Evolutionary conservation across 1,140 invertebrate species (phyloP).

Genomic region (Mamestra configurata): DNA sequence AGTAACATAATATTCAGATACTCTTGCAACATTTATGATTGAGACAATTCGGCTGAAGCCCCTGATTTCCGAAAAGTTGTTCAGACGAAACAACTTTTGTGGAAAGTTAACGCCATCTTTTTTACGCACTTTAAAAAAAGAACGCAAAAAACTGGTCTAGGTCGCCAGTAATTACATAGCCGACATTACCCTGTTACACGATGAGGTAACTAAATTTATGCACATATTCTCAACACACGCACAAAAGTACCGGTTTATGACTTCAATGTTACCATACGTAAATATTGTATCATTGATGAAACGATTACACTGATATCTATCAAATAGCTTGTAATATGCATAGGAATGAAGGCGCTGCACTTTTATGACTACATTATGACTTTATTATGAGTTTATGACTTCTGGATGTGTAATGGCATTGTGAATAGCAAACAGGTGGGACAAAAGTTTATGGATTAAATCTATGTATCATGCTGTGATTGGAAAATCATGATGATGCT

Average conservation of each 20-base stretch:
- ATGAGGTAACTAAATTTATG: neutral
- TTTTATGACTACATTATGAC: conserved; percentile 26
- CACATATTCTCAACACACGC: neutral
- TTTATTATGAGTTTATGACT: neutral
- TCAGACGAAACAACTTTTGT: neutral
- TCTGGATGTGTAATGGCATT: conserved; percentile 7
- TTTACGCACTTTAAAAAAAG: neutral
- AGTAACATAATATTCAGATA: too few species aligned
- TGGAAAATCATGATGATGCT: neutral
- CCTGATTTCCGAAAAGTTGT: too few species aligned
- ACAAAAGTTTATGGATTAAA: conserved; percentile 5
- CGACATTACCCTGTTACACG: neutral
- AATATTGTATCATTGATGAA: conserved; percentile 37
- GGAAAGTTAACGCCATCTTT: neutral
- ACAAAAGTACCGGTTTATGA: neutral
- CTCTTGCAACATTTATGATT: too few species aligned
- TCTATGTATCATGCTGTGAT: neutral
- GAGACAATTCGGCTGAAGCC: too few species aligned
- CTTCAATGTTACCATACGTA: neutral
- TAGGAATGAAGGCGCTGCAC: conserved; percentile 1
- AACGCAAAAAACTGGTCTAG: neutral
- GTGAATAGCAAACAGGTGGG: neutral
- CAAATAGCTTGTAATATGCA: conserved; percentile 13
- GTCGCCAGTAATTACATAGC: neutral
- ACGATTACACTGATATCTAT: conserved; percentile 39